Base-by-base conservation (phyloP, 2,797 vertebrate genomes). In the Saxicola maurus region DNA sequence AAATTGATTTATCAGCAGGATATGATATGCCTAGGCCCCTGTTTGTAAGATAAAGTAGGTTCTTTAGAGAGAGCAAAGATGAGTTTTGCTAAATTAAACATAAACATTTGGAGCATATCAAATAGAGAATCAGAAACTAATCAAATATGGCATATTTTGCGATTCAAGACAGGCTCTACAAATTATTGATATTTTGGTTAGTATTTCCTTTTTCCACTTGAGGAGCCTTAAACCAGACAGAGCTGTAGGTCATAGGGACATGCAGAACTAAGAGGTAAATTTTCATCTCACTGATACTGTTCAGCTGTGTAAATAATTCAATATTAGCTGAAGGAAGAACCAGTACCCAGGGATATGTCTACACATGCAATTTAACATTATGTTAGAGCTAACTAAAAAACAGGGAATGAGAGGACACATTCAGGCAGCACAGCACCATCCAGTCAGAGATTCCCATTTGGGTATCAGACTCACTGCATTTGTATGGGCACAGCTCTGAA, bases 221-320 rank as follows among this genome's bases (percentile, higher is more conserved):
- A 88, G 46, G 7, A 86, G 42, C 53, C 80, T 76, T 84, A 57
- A 93, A 89, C 21, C 28, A 73, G 62, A 46, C 57, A 67, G 53
- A 86, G 52, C 42, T 87, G 60, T 64, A 73, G 69, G 87, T 93
- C 73, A 83, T 20, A 59, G 27, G 18, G 45, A 82, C 89, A 79
- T 66, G 76, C 81, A 82, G 49, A 84, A 93, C 27, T 24, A 81
- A 60, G 42, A 87, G 66, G 42, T 45, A 78, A 66, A 90, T 83
- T 86, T 91, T 74, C 73, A 64, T 76, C 69, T 71, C 6, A 4
- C 57, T 77, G 57, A 74, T 77, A 64, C 51, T 77, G 49, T 80
- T 90, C 53, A n/a, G 35, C 42, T 71, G 71, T 52, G 82, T 91
- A 93, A 94, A 92, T 93, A 95, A 93, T 93, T 92, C 71, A 93